These are phyloP conservation scores for Ptychoptera albimana DNA, from an alignment of 2,888 invertebrate genomes.

Conservation along the genomic window DNA sequence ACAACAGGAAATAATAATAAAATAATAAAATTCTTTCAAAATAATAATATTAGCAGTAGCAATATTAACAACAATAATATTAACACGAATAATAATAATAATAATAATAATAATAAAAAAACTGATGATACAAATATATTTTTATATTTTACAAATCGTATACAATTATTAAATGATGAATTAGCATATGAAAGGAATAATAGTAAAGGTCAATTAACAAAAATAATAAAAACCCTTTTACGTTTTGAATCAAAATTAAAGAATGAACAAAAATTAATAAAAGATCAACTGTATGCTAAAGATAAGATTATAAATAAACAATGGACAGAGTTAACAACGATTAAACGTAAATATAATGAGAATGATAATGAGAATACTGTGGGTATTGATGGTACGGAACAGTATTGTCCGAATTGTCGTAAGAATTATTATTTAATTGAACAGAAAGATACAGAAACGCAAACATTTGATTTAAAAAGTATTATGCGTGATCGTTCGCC, in stretches of 20 bases:
- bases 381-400: conserved; percentile 13
- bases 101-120: not conserved
- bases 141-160: too few species aligned
- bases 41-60: not conserved
- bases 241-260: conserved; percentile 28
- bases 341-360: conserved; percentile 19
- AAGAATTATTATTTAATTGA: conserved; percentile 29
- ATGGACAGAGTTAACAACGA: conserved; percentile 20
- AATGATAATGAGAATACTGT: conserved; percentile 8
- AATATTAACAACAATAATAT: conserved; percentile 1
- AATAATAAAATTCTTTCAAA: not conserved
- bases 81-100: not conserved
- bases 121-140: not conserved
- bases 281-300: conserved; percentile 24
- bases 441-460: conserved; percentile 21
- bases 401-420: conserved; percentile 28
- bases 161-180: conserved; percentile 22
- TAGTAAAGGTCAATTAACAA: conserved; percentile 26
- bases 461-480: conserved; percentile 17
- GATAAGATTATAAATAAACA: conserved; percentile 15
- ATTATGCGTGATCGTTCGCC: conserved; percentile 11
- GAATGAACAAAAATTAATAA: conserved; percentile 27
- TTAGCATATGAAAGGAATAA: conserved; percentile 26
- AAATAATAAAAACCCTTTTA: conserved; percentile 27
- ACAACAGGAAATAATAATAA: too few species aligned